Conservation (phyloP, 2,888 invertebrate genomes). For the Drosophila seclusa region DNA sequence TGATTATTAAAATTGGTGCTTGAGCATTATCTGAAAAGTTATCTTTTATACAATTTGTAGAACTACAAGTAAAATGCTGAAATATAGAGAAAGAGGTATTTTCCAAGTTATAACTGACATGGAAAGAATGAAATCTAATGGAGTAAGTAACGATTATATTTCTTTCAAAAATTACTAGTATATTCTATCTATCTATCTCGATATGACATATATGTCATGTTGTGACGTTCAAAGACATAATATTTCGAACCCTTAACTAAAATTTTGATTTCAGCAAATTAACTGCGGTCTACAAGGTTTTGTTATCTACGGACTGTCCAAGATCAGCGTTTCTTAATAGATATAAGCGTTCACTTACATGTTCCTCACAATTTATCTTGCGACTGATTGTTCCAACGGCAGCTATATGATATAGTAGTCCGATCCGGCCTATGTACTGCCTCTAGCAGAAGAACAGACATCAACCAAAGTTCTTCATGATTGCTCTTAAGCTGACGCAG, state of each 20-base stretch:
- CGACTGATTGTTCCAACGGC: background rate
- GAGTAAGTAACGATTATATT: background rate
- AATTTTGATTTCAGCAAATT: background rate
- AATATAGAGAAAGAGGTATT: background rate
- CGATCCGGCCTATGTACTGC: rapidly evolving
- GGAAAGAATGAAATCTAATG: rapidly evolving
- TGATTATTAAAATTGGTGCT: slow-evolving; percentile 3
- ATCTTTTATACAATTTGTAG: background rate
- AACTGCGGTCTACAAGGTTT: rapidly evolving
- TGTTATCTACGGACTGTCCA: background rate
- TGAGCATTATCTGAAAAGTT: background rate
- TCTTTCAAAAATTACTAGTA: background rate
- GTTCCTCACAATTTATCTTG: background rate
- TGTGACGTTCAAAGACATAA: rapidly evolving
- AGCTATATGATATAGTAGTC: background rate
- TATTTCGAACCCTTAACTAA: background rate
- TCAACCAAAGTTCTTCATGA: background rate
- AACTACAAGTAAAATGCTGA: background rate
- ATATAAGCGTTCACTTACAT: background rate
- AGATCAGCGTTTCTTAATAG: background rate
- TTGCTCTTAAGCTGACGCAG: background rate
- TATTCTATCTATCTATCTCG: background rate
- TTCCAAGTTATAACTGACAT: background rate
- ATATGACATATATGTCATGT: background rate
- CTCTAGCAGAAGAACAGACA: background rate